Base-by-base conservation (phyloP, 2,797 vertebrate species). In the Anisognathus igniventris region DNA sequence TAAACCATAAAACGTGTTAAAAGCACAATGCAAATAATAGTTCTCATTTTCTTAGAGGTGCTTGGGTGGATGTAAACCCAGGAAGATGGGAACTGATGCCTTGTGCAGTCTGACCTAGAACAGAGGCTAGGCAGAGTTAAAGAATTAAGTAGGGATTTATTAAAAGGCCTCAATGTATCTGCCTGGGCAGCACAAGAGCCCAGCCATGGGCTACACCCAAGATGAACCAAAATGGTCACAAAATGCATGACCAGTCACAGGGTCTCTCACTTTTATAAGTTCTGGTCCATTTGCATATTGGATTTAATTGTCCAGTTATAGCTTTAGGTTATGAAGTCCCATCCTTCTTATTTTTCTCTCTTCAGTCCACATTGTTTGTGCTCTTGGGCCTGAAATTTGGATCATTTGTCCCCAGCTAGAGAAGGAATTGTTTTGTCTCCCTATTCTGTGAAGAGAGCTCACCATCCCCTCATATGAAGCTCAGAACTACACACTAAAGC, bases 201-300 rank as follows among this genome's bases (percentile, higher is more conserved):
- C 31, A 53, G 51, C 30, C 19, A 53, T n/a, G n/a, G n/a, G n/a
- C 21, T 7, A 0, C 53, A 33, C n/a, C n/a, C 56, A 25, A 57
- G 23, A 25, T 35, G 23, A 12, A 35, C 56, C 33, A 35, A 35
- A 57, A 57, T 35, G 33, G 33, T 17, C 54, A 57, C 54, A 25
- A 57, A 57, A 57, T 57, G 7, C 2, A 35, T 4, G 4, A 0
- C 10, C 1, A 6, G n/a, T 56, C 54, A 33, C 0, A 0, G 8
- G 33, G 56, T 57, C 23, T 57, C 7, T 17, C 54, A 24, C n/a
- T 57, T 57, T 12, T 8, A 8, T 57, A 11, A 17, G 5, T 57
- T 25, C n/a, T 57, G 54, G 0, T 57, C 14, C n/a, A 17, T 57
- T 33, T 57, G 9, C n/a, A 8, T 17, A 24, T 57, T 35, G 54